Percentiles rank a stretch among this genome's conserved stretches.
Evolutionary conservation across 2,888 invertebrate genomes (phyloP).

Genomic region (Dicyrtoma fusca): DNA sequence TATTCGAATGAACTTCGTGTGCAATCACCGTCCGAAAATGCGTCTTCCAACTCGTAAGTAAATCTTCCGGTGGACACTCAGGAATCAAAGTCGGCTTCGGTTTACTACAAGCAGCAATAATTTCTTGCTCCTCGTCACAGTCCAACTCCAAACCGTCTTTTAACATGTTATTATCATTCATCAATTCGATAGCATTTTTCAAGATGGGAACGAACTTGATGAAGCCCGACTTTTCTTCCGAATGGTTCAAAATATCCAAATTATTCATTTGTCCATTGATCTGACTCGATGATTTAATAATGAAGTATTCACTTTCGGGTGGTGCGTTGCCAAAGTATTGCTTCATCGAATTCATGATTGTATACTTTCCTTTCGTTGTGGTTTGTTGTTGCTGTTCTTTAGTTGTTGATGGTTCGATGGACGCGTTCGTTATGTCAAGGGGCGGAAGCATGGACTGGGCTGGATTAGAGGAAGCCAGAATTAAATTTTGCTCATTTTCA

Average conservation of each 20-base stretch:
- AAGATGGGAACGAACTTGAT: constrained; percentile 35
- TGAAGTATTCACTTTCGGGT: constrained; percentile 50
- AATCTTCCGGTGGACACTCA: constrained; percentile 63
- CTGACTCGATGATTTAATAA: constrained; percentile 35
- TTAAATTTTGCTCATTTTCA: constrained; percentile 20
- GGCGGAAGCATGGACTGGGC: not conserved
- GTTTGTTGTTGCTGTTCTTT: not conserved
- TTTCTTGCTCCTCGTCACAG: constrained; percentile 51
- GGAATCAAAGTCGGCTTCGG: constrained; percentile 31
- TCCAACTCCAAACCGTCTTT: constrained; percentile 43
- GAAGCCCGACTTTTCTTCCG: constrained; percentile 43
- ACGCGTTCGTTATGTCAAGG: not conserved
- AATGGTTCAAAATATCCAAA: constrained; percentile 46
- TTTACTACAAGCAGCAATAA: constrained; percentile 50
- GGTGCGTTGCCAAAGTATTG: constrained; percentile 52
- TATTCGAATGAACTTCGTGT: constrained; percentile 38
- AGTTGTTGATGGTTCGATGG: not conserved
- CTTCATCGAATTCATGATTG: constrained; percentile 54
- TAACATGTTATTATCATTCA: not conserved
- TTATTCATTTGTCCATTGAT: constrained; percentile 41
- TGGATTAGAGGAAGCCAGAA: not conserved
- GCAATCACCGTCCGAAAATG: constrained; percentile 72
- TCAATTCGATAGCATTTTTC: not conserved
- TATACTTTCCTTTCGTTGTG: constrained; percentile 45
- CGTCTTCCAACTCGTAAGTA: constrained; percentile 75